Base-by-base conservation (phyloP, 2,113 vertebrate genomes). In the Rhabdornis inornatus region DNA sequence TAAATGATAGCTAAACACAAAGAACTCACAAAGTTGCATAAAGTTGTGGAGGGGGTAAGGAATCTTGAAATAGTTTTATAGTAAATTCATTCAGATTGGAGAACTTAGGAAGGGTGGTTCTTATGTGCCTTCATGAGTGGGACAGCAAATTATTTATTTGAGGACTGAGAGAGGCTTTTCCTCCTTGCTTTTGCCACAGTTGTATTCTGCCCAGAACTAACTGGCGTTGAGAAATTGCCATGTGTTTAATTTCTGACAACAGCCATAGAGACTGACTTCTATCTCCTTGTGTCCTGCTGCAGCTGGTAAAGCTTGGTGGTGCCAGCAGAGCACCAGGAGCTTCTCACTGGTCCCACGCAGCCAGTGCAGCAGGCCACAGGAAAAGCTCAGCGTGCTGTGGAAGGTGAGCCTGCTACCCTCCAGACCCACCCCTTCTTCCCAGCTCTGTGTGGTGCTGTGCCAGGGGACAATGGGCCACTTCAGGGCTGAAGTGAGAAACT, bases 401-500 rank as follows among this genome's bases (percentile, higher is more conserved):
- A 7, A 81, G 15, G 15, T 8, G 9, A 40, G 15, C 19, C 19
- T 74, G 50, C 20, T 49, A 4, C 30, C 6, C 57, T 56, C 28
- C 44, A 49, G 33, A 5, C 4, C 6, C 30, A 27, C 15, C 25
- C 12, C n/a, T 56, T 24, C 15, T 91, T 92, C 37, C 33, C 57
- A 79, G 68, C 42, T 49, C 31, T 59, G 55, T 27, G 9, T 91
- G 94, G 42, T 75, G 22, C 57, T 65, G 20, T 5, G 0, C 19
- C 39, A 21, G 35, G 69, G 88, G 28, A 61, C 59, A 86, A 49
- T 19, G 57, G 35, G 35, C 42, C 57, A 28, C 69, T 87, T 95
- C 47, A 70, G 87, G 70, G 87, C 56, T 89, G 88, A 97, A 92
- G 50, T 93, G 94, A 92, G 83, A 87, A 95, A 91, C 57, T 85